phyloP scores from a whole-genome alignment of 1,140 invertebrate genomes.

The Polyergus mexicanus region DNA sequence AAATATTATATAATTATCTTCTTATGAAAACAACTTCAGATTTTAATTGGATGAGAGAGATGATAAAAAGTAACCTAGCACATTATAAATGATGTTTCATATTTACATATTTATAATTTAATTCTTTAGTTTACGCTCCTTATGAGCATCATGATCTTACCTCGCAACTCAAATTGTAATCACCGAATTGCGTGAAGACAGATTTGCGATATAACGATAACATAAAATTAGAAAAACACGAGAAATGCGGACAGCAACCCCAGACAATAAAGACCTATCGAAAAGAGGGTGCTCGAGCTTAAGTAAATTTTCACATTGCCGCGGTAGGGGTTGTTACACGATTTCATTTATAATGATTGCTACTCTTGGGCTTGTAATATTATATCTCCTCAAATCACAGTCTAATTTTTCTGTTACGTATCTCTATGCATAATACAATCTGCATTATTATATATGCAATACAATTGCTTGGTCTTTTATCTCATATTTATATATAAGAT shows the following conservation, averaged over 20 bases:
- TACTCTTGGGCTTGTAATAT: neutral
- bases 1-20: neutral
- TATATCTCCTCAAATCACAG: neutral
- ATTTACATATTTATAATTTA: neutral
- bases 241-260: neutral
- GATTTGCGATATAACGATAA: constrained; percentile 5
- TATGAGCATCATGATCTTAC: neutral
- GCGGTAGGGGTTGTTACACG: neutral
- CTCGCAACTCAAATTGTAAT: neutral
- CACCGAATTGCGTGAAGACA: neutral
- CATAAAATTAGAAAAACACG: neutral
- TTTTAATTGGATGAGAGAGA: neutral
- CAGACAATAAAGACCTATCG: constrained; percentile 8
- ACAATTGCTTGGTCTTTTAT: neutral
- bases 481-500: too few species aligned
- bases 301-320: constrained; percentile 15
- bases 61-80: neutral
- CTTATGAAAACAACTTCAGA: constrained; percentile 1
- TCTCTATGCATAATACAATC: neutral
- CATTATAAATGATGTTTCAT: neutral
- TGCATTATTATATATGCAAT: neutral
- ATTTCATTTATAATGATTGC: constrained; percentile 46
- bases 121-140: neutral
- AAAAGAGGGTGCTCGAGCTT: constrained; percentile 1
- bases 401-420: neutral